Percentiles rank a stretch among this genome's conserved stretches.
Conservation (phyloP, 2,113 vertebrate genomes). For the Leucoraja erinaceus region DNA sequence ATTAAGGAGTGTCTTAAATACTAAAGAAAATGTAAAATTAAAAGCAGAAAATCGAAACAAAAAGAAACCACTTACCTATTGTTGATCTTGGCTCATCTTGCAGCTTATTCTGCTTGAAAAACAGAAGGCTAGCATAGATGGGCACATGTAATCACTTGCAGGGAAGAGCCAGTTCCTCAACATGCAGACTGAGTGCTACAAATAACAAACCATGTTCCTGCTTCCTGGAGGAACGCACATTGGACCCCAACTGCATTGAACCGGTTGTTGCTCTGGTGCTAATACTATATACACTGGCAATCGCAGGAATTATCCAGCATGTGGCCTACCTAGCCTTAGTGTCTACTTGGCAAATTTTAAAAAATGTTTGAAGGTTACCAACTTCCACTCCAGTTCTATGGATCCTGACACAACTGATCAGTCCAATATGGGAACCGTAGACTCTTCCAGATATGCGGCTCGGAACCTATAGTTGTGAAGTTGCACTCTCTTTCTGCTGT, state of each 20-base stretch:
- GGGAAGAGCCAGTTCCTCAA: neutral
- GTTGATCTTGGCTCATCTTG: neutral
- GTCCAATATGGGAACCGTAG: too few relatives aligned
- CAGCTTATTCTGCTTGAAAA: neutral
- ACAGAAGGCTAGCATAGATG: neutral
- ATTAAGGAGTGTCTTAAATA: too few relatives aligned
- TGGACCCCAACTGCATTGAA: too few relatives aligned
- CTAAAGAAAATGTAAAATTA: too few relatives aligned
- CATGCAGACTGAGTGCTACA: neutral
- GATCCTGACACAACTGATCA: too few relatives aligned
- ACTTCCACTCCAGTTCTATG: too few relatives aligned
- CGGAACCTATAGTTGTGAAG: too few relatives aligned
- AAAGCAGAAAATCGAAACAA: too few relatives aligned
- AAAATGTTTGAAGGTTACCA: too few relatives aligned
- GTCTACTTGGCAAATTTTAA: too few relatives aligned
- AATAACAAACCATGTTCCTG: neutral
- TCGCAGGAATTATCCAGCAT: neutral
- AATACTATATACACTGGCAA: neutral
- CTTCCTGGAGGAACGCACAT: neutral
- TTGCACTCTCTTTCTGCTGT: too few relatives aligned
- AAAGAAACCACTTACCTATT: neutral
- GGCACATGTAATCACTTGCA: neutral
- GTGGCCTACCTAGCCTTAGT: neutral
- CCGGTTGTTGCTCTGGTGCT: neutral
- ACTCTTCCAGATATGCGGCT: too few relatives aligned